A percentile compares a stretch with the other conserved stretches of the same genome.
phyloP scores from a whole-genome alignment of 1,140 invertebrate species.

The Trachymyrmex septentrionalis region DNA sequence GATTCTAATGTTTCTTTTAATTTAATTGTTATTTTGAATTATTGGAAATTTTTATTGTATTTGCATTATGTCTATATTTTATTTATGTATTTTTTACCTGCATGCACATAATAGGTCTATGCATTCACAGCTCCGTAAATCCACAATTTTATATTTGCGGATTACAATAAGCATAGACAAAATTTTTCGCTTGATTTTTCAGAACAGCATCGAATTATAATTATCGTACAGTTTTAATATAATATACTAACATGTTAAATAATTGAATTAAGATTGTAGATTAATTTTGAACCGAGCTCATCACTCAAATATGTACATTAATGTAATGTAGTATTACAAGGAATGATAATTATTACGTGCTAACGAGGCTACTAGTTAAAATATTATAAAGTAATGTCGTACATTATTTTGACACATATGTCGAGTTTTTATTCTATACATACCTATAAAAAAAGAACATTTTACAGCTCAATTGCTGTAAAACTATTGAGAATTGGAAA shows the following conservation, averaged over 20 bases:
- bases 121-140: neutral
- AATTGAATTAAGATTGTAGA: neutral
- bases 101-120: neutral
- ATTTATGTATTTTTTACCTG: neutral
- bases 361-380: neutral
- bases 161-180: neutral
- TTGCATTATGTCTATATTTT: neutral
- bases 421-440: neutral
- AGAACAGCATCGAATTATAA: neutral
- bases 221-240: neutral
- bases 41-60: no score
- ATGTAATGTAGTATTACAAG: neutral
- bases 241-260: neutral
- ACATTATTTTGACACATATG: conserved; percentile 9
- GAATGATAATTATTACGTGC: neutral
- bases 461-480: neutral
- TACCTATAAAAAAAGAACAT: neutral
- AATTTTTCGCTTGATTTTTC: neutral
- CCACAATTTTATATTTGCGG: neutral
- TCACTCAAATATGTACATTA: neutral
- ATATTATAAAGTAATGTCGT: neutral
- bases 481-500: neutral
- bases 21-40: no score
- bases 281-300: neutral
- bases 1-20: no score